Evolutionary conservation across 2,888 invertebrate genomes (phyloP), one percentile per base, ranked within the genome.

Genomic region (Ypsolopha scabrella): DNA sequence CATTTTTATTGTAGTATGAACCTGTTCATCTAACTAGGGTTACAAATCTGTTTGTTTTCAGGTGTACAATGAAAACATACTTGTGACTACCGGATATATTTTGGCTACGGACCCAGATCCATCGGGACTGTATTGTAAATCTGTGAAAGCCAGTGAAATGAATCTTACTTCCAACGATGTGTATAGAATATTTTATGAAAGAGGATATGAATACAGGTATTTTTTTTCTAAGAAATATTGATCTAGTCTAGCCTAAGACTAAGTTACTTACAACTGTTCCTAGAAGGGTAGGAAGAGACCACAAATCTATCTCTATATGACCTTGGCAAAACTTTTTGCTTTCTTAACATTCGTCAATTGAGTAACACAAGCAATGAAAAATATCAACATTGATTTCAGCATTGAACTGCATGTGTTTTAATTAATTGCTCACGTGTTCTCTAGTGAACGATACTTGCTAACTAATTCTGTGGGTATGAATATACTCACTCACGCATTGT

Each of bases 11-110:
- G 24, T 3, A 24, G 24, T 24, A 24, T 10, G 14, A 44, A 13
- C 6, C n/a, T 43, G 11, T 11, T 43, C 2, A 7, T 43, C 6
- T 13, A 45, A 6, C 24, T 24, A 24, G 34, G 4, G n/a, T 35
- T 7, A 35, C 8, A 46, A 46, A 46, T 10, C 2, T 3, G 2
- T 33, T 49, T 24, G 6, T 13, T 51, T 45, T 45, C 24, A 51
- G 51, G 10, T 51, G 38, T 9, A n/a, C 7, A 51, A 51, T n/a
- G 51, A 45, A 37, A 51, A 51, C n/a, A 36, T 51, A 10, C 37
- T 38, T 7, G 11, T 51, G n/a, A 45, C 38, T 2, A 51, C 9
- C 14, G 51, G 51, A 6, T 43, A 50, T 13, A 36, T 50, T 6
- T 9, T 11, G 37, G 37, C 38, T 6, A 35, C 14, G 1, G 8